Evolutionary conservation across 92 coral and sea anemone genomes (phyloP), one percentile per base, ranked within the genome.

Genomic region (Phenganax subtilis): DNA sequence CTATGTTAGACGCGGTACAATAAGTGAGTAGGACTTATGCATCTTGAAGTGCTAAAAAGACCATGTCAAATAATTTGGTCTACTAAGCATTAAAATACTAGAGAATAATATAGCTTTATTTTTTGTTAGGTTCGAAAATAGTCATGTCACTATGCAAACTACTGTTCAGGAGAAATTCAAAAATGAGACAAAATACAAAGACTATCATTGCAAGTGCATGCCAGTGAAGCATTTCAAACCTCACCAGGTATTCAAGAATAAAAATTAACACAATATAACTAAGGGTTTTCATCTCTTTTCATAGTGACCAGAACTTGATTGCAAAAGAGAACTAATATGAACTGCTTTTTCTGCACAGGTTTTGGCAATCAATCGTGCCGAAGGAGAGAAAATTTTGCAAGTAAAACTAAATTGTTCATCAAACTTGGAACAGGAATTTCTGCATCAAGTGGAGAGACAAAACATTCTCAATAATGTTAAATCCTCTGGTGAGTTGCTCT

Each of bases 331-430:
- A 37, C 14, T 47, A 37, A 71, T 16, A 37, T 73, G 37, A 14
- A 14, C 12, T 51, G 52, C 25, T 8, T 17, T 61, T 16, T 29
- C 6, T 29, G 12, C 3, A 27, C 52, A 93, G 98, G 87, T 91
- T 37, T 65, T 93, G 25, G 98, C 97, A 57, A 87, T 93, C 64
- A 93, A 93, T 85, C 88, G 98, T 71, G 98, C 93, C 0, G 97
- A 93, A 75, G 89, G 85, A 57, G 84, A 80, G 64, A 93, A 91
- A 85, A 81, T 91, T 56, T 84, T 93, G 7, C 81, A 85, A 44
- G 91, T 93, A 3, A 93, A 90, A 73, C 77, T 91, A 6, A 76
- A 85, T 16, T 72, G 90, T 10, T 86, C 93, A 59, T 77, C 54
- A 29, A 61, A 55, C 1, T 82, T 87, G 0, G 86, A 86, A 73